Conservation (phyloP, 1,140 invertebrate species). For the Meloidogyne chitwoodi region DNA sequence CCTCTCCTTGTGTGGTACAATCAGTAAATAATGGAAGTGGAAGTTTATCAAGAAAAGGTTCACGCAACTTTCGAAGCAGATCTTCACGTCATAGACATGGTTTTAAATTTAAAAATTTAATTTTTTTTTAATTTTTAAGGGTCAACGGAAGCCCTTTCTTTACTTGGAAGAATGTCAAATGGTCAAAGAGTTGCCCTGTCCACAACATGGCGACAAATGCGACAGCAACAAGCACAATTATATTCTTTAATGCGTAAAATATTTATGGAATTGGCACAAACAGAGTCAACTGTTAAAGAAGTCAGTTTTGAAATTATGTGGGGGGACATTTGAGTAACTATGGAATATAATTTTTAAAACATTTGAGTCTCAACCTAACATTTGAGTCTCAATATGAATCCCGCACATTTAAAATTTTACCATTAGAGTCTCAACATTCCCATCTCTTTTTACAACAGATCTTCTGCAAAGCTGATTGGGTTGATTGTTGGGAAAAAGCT, state of each 20-base stretch:
- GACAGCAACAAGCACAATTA: slow-evolving; percentile 32
- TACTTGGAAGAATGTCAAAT: slow-evolving; percentile 35
- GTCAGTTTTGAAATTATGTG: slow-evolving; percentile 16
- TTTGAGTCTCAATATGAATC: no score
- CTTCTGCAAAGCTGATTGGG: slow-evolving; percentile 57
- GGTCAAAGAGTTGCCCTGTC: slow-evolving; percentile 27
- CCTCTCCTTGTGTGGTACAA: neutral
- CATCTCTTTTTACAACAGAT: slow-evolving; percentile 47
- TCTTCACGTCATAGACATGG: slow-evolving; percentile 22
- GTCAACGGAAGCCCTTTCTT: slow-evolving; percentile 18
- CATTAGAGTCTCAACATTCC: no score
- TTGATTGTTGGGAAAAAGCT: slow-evolving; percentile 57
- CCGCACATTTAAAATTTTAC: no score
- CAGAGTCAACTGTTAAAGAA: slow-evolving; percentile 57
- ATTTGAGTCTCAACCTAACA: no score
- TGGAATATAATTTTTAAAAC: no score
- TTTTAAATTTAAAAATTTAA: neutral
- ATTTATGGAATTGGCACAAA: slow-evolving; percentile 52
- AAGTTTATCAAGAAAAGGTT: slow-evolving; percentile 10
- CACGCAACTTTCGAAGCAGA: slow-evolving; percentile 16
- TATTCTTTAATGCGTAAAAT: slow-evolving; percentile 45
- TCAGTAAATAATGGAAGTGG: neutral
- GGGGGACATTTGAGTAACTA: no score
- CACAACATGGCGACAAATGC: slow-evolving; percentile 38
- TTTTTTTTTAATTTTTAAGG: slow-evolving; percentile 1